Percentiles rank a stretch among this genome's conserved stretches.
Conservation (phyloP, 2,888 invertebrate species). For the Tryphoninae sp. region DNA sequence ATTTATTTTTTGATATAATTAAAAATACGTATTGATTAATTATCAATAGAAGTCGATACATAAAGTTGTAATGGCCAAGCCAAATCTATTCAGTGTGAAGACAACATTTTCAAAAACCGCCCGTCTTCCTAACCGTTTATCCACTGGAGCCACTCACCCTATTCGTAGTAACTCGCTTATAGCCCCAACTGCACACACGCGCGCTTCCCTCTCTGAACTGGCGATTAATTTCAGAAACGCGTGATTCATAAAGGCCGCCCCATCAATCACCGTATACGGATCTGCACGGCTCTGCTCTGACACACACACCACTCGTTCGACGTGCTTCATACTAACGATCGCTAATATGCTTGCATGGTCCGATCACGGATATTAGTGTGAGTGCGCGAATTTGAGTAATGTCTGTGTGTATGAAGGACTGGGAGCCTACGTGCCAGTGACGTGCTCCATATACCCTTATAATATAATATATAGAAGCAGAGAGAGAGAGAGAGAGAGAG, state of each 20-base stretch:
- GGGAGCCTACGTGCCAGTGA: background rate
- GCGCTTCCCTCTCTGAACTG: constrained; percentile 33
- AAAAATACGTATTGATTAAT: no score
- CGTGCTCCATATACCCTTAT: background rate
- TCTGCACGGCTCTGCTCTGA: constrained; percentile 59
- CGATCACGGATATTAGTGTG: background rate
- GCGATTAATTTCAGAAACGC: constrained; percentile 77
- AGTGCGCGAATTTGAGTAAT: background rate
- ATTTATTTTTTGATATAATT: no score
- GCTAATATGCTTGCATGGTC: constrained; percentile 41
- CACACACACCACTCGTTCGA: constrained; percentile 23
- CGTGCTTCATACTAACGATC: constrained; percentile 30
- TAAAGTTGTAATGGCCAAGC: no score
- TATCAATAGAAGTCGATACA: no score
- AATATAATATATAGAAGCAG: background rate
- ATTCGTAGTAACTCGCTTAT: constrained; percentile 21
- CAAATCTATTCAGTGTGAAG: no score
- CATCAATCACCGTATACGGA: constrained; percentile 76
- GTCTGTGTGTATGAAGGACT: constrained; percentile 16
- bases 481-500: background rate
- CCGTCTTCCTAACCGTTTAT: background rate
- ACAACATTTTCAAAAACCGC: background rate
- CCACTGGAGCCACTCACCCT: constrained; percentile 15
- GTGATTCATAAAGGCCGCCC: constrained; percentile 76
- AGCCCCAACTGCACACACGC: constrained; percentile 8